These are phyloP conservation scores for Notothenia coriiceps DNA, from an alignment of 2,113 vertebrate genomes.

Conservation along the genomic window DNA sequence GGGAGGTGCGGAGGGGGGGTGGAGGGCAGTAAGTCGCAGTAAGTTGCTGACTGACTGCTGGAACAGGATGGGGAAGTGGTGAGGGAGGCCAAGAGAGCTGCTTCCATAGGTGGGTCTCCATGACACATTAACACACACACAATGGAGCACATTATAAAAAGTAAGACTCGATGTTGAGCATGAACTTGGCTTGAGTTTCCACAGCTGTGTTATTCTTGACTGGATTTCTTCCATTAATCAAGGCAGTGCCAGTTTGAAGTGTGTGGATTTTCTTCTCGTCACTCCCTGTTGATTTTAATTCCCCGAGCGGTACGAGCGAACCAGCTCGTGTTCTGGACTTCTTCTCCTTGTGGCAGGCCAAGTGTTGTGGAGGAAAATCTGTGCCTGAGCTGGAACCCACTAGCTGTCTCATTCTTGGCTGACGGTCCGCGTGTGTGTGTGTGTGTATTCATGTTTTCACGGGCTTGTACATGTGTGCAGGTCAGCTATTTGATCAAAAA, in stretches of 20 bases:
- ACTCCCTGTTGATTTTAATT: slow-evolving; percentile 21
- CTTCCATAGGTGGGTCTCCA: slow-evolving; percentile 75
- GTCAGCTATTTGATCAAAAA: slow-evolving; percentile 24
- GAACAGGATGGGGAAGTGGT: slow-evolving; percentile 82
- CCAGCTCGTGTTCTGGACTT: slow-evolving; percentile 34
- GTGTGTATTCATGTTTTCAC: slow-evolving; percentile 22
- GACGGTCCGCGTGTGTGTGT: slow-evolving; percentile 11
- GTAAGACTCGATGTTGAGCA: slow-evolving; percentile 23
- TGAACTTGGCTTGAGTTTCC: slow-evolving; percentile 35
- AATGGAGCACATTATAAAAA: slow-evolving; percentile 41
- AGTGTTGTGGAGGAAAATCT: slow-evolving; percentile 39
- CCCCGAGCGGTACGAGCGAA: slow-evolving; percentile 1
- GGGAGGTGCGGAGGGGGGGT: slow-evolving; percentile 48
- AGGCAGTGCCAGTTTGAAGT: slow-evolving; percentile 24
- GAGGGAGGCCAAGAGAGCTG: slow-evolving; percentile 69
- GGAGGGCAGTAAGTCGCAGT: slow-evolving; percentile 58
- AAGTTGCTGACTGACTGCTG: slow-evolving; percentile 78
- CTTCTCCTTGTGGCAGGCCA: slow-evolving; percentile 32
- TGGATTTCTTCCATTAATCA: slow-evolving; percentile 59
- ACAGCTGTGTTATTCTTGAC: slow-evolving; percentile 40
- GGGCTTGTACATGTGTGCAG: not conserved
- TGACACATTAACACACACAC: slow-evolving; percentile 47
- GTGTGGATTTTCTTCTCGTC: slow-evolving; percentile 12
- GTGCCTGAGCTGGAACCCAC: slow-evolving; percentile 54
- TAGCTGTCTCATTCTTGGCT: slow-evolving; percentile 63